These are phyloP conservation scores for Ciconia maguari DNA, from an alignment of 2,113 vertebrate species.

Conservation along the genomic window DNA sequence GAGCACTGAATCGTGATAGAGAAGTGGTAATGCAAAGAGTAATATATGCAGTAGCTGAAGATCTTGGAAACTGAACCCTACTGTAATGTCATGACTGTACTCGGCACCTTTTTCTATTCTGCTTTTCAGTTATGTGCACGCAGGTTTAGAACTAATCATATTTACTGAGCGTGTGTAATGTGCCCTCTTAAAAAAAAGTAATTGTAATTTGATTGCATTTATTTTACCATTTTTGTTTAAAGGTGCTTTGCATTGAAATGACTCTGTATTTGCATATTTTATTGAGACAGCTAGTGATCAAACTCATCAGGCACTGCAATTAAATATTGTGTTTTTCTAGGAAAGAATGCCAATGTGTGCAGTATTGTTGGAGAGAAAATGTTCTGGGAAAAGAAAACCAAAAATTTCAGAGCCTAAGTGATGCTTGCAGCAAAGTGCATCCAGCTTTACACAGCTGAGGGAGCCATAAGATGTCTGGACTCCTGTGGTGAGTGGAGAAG, in stretches of 20 bases:
- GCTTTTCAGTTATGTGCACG: background rate
- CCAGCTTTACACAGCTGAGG: background rate
- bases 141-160: constrained; percentile 11
- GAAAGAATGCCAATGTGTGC: constrained; percentile 55
- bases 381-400: constrained; percentile 36
- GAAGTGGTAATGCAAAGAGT: background rate
- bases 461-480: background rate
- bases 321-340: constrained; percentile 60
- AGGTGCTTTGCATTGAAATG: constrained; percentile 56
- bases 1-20: background rate
- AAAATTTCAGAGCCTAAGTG: background rate
- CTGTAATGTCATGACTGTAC: background rate
- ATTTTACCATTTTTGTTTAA: constrained; percentile 62
- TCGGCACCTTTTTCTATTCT: background rate
- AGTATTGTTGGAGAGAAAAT: constrained; percentile 41
- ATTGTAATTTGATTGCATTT: constrained; percentile 49
- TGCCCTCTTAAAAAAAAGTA: constrained; percentile 18
- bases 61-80: background rate
- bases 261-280: constrained; percentile 60
- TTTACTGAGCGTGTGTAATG: background rate
- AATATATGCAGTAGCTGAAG: background rate
- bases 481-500: background rate
- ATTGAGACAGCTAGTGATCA: constrained; percentile 60
- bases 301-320: constrained; percentile 56
- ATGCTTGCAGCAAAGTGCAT: background rate